phyloP scores from a whole-genome alignment of 2,113 vertebrate species.

The Myotis yumanensis region DNA sequence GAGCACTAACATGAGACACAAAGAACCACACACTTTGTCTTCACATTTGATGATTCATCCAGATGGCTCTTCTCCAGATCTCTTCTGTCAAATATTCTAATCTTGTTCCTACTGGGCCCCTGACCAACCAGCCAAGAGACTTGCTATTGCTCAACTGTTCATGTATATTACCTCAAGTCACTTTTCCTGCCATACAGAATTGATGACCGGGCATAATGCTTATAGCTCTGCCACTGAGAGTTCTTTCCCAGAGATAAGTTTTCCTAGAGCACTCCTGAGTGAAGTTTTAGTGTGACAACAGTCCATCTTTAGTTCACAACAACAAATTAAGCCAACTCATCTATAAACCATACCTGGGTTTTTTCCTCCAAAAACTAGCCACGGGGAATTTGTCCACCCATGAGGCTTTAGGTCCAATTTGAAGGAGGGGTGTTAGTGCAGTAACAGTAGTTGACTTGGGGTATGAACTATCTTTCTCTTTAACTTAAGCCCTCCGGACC shows the following conservation, averaged over 20 bases:
- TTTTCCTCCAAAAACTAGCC: neutral
- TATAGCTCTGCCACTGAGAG: too few species aligned
- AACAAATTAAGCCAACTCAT: neutral
- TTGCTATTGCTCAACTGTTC: too few species aligned
- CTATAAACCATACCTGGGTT: neutral
- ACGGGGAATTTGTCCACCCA: neutral
- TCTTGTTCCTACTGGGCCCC: too few species aligned
- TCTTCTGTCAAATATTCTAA: too few species aligned
- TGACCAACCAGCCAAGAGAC: too few species aligned
- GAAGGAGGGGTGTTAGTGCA: neutral
- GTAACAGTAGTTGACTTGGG: neutral
- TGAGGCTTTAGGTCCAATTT: neutral
- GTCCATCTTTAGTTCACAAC: neutral
- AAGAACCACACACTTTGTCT: neutral
- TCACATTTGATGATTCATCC: neutral
- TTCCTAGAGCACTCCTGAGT: too few species aligned
- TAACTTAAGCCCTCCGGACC: neutral
- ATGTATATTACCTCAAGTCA: too few species aligned
- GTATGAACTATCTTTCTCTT: neutral
- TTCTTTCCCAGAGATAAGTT: too few species aligned
- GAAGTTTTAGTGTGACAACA: too few species aligned
- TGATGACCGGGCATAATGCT: too few species aligned
- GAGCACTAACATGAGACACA: neutral
- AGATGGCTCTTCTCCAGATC: too few species aligned
- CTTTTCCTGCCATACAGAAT: too few species aligned